These are phyloP conservation scores for Crocodylus rhombifer DNA, from an alignment of 2,797 vertebrate genomes.

Conservation along the genomic window DNA sequence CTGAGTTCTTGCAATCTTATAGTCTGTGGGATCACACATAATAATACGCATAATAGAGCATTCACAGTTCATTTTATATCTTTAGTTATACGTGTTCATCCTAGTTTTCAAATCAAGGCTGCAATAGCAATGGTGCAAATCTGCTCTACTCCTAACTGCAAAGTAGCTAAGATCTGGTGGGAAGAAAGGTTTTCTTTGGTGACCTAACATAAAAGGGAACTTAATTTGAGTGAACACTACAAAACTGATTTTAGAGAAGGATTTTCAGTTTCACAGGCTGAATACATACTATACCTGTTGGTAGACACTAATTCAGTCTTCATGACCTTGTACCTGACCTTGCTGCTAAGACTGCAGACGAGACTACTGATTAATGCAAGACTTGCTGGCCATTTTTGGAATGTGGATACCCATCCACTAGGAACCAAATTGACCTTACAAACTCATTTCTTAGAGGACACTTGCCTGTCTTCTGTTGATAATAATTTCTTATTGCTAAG, in stretches of 20 bases:
- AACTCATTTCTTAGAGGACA: background rate
- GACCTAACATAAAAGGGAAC: background rate
- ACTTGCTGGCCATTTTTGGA: background rate
- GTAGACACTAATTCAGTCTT: background rate
- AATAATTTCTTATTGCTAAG: conserved; percentile 11
- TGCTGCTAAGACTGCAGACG: background rate
- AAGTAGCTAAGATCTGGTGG: background rate
- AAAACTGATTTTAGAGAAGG: background rate
- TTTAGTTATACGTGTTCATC: background rate
- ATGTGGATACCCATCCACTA: background rate
- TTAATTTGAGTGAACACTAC: background rate
- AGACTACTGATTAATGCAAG: background rate
- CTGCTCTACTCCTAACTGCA: background rate
- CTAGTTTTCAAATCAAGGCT: background rate
- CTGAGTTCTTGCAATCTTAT: background rate
- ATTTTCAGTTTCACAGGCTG: background rate
- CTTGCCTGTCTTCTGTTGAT: conserved; percentile 12
- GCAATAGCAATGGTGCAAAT: background rate
- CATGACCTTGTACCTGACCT: background rate
- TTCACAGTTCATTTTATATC: background rate
- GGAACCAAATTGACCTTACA: background rate
- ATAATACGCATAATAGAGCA: background rate
- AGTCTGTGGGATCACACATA: background rate
- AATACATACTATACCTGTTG: background rate
- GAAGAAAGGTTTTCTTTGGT: background rate